Percentiles rank a stretch among this genome's conserved stretches.
Evolutionary conservation across 1,140 invertebrate species (phyloP).

Genomic region (Drosophila truncata): DNA sequence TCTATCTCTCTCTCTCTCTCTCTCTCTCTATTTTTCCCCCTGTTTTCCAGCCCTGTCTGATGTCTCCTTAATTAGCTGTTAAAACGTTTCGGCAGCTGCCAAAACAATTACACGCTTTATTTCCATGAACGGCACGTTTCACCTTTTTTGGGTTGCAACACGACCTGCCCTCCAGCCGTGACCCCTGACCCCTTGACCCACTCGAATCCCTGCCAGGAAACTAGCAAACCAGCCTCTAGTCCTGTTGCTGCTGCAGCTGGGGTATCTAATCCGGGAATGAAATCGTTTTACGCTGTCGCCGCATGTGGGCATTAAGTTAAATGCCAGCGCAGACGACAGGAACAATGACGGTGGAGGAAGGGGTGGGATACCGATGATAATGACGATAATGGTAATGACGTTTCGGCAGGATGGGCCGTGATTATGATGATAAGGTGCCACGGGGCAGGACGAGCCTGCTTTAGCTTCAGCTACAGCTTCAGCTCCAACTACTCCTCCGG

Average conservation of each 20-base stretch:
- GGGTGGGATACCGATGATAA: slow-evolving; percentile 14
- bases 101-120: slow-evolving; percentile 72
- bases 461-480: background rate
- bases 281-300: slow-evolving; percentile 71
- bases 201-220: background rate
- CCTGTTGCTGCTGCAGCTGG: slow-evolving; percentile 28
- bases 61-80: slow-evolving; percentile 66
- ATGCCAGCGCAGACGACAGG: slow-evolving; percentile 56
- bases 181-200: background rate
- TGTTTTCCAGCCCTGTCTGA: background rate
- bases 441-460: slow-evolving; percentile 11
- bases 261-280: slow-evolving; percentile 56
- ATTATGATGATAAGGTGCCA: slow-evolving; percentile 50
- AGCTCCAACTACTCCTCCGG: background rate
- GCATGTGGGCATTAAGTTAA: slow-evolving; percentile 76
- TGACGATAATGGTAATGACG: slow-evolving; percentile 24
- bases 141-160: slow-evolving; percentile 30
- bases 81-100: slow-evolving; percentile 65
- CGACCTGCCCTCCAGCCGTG: slow-evolving; percentile 11
- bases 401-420: slow-evolving; percentile 12
- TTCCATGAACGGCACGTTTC: slow-evolving; percentile 61
- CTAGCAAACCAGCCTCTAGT: background rate
- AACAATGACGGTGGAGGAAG: slow-evolving; percentile 43
- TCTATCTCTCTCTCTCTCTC: background rate
- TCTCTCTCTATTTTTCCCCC: background rate